A percentile compares a stretch with the other conserved stretches of the same genome.
Evolutionary conservation across 2,113 vertebrate genomes (phyloP).

Genomic region (Hemiprocne comata): DNA sequence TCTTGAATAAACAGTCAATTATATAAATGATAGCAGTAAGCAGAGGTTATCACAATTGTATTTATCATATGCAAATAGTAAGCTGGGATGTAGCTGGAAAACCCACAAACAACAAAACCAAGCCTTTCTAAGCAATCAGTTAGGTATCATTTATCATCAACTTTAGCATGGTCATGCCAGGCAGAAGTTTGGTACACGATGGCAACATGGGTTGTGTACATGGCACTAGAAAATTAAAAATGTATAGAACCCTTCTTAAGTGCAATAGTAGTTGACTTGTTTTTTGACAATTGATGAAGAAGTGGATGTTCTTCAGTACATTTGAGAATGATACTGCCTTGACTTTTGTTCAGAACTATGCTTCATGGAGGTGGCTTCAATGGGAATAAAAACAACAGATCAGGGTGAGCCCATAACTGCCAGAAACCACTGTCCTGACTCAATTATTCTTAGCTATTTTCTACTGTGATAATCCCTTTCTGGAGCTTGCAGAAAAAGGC

Average conservation of each 20-base stretch:
- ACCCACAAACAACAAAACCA: neutral
- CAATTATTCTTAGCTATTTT: neutral
- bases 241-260: neutral
- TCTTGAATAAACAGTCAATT: neutral
- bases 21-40: neutral
- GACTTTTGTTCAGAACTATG: neutral
- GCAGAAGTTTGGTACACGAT: neutral
- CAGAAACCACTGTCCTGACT: neutral
- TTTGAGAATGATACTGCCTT: neutral
- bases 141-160: neutral
- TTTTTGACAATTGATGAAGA: neutral
- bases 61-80: neutral
- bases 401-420: neutral
- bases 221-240: neutral
- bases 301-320: neutral
- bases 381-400: neutral
- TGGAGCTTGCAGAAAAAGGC: neutral
- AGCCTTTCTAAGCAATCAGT: neutral
- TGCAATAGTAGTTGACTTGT: neutral
- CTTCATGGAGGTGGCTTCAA: neutral
- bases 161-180: neutral
- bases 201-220: neutral
- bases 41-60: neutral
- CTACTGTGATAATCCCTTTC: neutral
- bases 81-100: neutral